Base-by-base conservation (phyloP, 2,888 invertebrate genomes). In the Drosophila differens region DNA sequence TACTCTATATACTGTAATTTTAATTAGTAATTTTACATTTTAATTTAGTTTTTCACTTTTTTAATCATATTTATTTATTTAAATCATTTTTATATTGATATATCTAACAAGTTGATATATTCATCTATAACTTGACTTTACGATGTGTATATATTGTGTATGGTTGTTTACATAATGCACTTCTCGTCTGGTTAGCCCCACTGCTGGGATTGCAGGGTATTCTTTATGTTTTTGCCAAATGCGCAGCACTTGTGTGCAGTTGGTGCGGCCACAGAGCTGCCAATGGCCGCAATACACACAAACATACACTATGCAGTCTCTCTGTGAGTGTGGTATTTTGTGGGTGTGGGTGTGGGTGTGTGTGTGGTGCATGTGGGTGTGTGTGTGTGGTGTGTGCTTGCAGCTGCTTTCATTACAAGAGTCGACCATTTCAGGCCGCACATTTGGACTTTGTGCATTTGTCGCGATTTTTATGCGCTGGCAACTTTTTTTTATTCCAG, bases 191-290 rank as follows among this genome's bases (percentile, higher is more conserved):
- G 14, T 1, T 7, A 25, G 35, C 53, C 53, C 10, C 4, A n/a
- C 10, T 53, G 12, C 7, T 9, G 16, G 4, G 1, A 30, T 37
- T 35, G 41, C 33, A 82, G 83, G 55, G 83, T 71, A 70, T 84
- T 32, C 47, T 64, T 62, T 58, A 67, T 74, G 60, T 64, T 62
- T 47, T 57, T 57, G 35, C 60, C 74, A 88, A 86, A 81, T 79
- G 89, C 78, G 73, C 76, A 81, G 74, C 86, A 83, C 82, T 81
- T 81, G 74, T 79, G 81, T 81, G 85, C 85, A 81, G 71, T 89
- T 85, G 81, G 57, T 72, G 81, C 71, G 71, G 73, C 79, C 86
- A 66, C 86, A 85, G 75, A 75, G 70, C 74, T 83, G 84, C 79
- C 86, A 89, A 89, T 89, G 83, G 76, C 86, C 74, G 68, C 83